These are phyloP conservation scores for Parapsyche elsis DNA, from an alignment of 1,140 invertebrate genomes.

Conservation along the genomic window DNA sequence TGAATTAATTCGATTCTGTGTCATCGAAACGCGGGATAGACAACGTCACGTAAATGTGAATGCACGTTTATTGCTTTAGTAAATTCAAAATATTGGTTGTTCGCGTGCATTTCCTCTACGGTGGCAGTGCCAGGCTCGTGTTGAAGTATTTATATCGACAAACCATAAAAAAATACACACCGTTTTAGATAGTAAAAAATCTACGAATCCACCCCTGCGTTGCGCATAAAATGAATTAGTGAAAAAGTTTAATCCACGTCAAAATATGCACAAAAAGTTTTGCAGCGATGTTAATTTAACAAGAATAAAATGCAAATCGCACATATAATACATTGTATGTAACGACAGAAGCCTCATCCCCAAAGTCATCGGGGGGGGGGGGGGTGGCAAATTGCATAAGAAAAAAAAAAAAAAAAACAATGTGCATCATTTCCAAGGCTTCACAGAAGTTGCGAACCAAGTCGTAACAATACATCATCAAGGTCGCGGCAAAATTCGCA, in stretches of 20 bases:
- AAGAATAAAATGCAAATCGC: too few species aligned
- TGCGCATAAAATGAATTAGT: too few species aligned
- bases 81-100: slow-evolving; percentile 14
- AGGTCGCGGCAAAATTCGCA: slow-evolving; percentile 28
- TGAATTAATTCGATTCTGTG: background rate
- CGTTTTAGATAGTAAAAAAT: too few species aligned
- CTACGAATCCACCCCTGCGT: too few species aligned
- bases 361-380: too few species aligned
- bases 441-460: background rate
- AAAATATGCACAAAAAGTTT: too few species aligned
- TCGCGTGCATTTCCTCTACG: slow-evolving; percentile 24
- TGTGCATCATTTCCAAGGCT: slow-evolving; percentile 4
- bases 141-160: slow-evolving; percentile 12
- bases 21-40: background rate
- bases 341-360: too few species aligned
- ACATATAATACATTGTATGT: too few species aligned
- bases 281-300: too few species aligned
- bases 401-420: background rate
- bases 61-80: background rate
- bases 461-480: slow-evolving; percentile 1
- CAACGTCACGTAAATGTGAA: background rate
- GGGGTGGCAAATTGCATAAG: too few species aligned
- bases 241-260: too few species aligned
- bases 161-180: background rate
- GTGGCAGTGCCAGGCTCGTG: slow-evolving; percentile 35